Evolutionary conservation across 2,113 vertebrate genomes (phyloP).

Genomic region (Perognathus longimembris): DNA sequence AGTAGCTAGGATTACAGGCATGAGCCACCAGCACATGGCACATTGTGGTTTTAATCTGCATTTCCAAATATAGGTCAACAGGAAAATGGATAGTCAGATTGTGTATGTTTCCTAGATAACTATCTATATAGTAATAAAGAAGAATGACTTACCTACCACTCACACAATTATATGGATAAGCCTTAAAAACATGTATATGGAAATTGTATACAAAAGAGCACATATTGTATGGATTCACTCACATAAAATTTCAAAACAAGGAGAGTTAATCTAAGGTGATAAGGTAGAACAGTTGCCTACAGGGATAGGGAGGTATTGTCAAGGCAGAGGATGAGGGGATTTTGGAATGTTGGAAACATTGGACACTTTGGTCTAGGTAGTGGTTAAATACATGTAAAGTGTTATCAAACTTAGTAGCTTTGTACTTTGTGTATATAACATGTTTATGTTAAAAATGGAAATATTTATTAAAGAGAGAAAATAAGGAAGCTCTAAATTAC

Average conservation of each 20-base stretch:
- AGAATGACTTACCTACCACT: neutral
- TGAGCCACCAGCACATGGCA: too few species aligned
- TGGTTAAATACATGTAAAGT: neutral
- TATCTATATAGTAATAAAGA: neutral
- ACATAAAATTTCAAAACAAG: neutral
- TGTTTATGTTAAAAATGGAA: neutral
- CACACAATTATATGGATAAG: neutral
- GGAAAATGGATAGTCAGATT: constrained; percentile 5
- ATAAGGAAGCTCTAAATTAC: neutral
- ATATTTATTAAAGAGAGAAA: neutral
- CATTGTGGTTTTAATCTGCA: constrained; percentile 1
- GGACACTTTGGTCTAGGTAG: neutral
- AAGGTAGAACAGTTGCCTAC: neutral
- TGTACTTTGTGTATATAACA: neutral
- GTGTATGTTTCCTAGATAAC: neutral
- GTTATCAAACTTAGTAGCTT: constrained; percentile 8
- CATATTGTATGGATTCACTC: neutral
- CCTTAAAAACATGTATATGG: neutral
- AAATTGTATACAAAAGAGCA: neutral
- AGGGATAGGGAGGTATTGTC: too few species aligned
- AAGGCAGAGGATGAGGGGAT: neutral
- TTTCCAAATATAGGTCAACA: constrained; percentile 28
- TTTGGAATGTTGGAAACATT: neutral
- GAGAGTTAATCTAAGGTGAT: neutral
- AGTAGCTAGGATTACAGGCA: too few species aligned